phyloP scores from a whole-genome alignment of 2,797 vertebrate genomes.

The Chrysocyon brachyurus region DNA sequence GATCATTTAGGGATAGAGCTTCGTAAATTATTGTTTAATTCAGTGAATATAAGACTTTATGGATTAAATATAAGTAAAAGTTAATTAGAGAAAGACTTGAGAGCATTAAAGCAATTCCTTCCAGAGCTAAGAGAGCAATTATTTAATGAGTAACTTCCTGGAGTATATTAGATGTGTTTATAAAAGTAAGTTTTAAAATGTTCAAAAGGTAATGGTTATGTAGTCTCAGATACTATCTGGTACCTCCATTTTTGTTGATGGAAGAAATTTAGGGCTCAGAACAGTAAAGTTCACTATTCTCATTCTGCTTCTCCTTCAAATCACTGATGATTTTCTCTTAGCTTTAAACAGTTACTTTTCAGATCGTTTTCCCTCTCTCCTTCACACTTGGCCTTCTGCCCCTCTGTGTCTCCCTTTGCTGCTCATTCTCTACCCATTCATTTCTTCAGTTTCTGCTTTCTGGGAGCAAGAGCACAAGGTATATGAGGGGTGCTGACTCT shows the following conservation, averaged over 20 bases:
- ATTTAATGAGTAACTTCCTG: not conserved
- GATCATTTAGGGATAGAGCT: not conserved
- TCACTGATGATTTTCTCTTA: not conserved
- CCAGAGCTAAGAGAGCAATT: not conserved
- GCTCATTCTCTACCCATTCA: not conserved
- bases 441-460: not conserved
- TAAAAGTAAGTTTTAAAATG: slow-evolving; percentile 22
- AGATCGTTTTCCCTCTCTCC: not conserved
- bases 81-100: not conserved
- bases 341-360: not conserved
- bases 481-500: not conserved
- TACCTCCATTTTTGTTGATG: not conserved
- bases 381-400: not conserved
- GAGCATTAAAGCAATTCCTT: not conserved
- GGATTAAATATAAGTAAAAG: not conserved
- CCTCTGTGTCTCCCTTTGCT: not conserved
- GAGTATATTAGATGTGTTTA: not conserved
- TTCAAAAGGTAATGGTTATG: not conserved
- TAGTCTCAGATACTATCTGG: not conserved
- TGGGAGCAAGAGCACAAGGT: not conserved
- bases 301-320: not conserved
- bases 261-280: not conserved
- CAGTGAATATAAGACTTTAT: not conserved
- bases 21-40: slow-evolving; percentile 23
- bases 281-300: not conserved